phyloP scores from a whole-genome alignment of 2,113 vertebrate genomes.

The Scytalopus superciliaris region DNA sequence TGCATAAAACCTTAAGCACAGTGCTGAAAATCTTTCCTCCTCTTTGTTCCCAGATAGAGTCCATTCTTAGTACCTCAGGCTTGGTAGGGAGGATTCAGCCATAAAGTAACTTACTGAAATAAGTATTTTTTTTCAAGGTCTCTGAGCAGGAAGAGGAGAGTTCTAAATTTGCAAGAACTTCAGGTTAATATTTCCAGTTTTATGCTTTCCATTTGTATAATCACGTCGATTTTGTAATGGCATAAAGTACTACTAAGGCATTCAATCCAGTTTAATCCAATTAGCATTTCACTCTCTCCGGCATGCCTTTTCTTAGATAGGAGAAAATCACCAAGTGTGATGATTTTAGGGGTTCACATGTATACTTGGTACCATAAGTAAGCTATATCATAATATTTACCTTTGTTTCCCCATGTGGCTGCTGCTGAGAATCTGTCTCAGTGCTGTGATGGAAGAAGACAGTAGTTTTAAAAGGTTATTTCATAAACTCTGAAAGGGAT shows the following conservation, averaged over 20 bases:
- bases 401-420: background rate
- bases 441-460: background rate
- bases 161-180: background rate
- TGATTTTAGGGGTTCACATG: background rate
- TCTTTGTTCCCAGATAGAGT: background rate
- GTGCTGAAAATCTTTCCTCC: background rate
- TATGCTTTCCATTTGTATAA: conserved; percentile 28
- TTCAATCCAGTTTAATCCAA: conserved; percentile 40
- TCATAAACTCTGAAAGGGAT: background rate
- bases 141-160: background rate
- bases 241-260: conserved; percentile 20
- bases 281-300: conserved; percentile 14
- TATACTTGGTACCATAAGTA: background rate
- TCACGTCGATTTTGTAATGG: background rate
- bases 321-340: background rate
- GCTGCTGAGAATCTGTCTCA: background rate
- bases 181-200: background rate
- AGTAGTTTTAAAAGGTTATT: background rate
- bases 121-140: background rate
- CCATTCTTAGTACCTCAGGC: background rate
- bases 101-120: background rate
- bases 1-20: background rate
- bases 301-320: background rate
- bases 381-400: background rate
- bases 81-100: background rate